Conservation (phyloP, 2,888 invertebrate genomes). For the Iselma pallidipennis region DNA sequence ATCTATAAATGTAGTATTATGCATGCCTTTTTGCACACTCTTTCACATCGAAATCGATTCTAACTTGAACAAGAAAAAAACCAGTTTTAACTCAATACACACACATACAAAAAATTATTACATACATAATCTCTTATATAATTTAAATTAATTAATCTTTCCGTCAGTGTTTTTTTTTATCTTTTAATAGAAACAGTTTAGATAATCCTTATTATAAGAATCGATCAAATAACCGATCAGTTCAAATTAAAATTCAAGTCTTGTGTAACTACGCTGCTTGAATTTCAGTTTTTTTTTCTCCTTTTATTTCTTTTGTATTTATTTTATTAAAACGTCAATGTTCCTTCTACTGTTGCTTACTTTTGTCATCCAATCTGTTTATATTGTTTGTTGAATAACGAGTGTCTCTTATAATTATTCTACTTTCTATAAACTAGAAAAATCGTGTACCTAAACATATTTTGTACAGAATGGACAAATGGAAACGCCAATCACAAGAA, state of each 20-base stretch:
- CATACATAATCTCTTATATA: not conserved
- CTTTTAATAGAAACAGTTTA: not conserved
- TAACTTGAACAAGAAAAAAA: not conserved
- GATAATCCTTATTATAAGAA: not conserved
- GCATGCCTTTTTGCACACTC: not conserved
- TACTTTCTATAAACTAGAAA: constrained; percentile 38
- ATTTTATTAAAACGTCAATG: not conserved
- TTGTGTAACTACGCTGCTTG: not conserved
- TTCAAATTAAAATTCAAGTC: not conserved
- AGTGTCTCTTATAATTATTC: constrained; percentile 26
- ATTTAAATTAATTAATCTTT: not conserved
- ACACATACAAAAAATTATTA: not conserved
- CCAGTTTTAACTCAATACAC: not conserved
- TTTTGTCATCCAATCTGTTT: not conserved
- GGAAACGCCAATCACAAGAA: constrained; percentile 15
- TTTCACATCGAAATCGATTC: not conserved
- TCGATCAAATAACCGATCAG: not conserved
- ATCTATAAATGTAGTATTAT: not conserved
- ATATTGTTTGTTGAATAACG: constrained; percentile 21
- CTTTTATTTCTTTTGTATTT: not conserved
- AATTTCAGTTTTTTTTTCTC: not conserved
- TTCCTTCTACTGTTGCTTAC: constrained; percentile 17
- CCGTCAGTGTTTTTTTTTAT: not conserved
- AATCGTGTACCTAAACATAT: constrained; percentile 25
- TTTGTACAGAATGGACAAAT: not conserved